Percentiles rank a stretch among this genome's conserved stretches.
phyloP scores from a whole-genome alignment of 2,113 vertebrate species.

The pig (Sus scrofa) region T2T-Sscrofa CM000826.6:146530501-146531000 shows the following conservation, averaged over 20 bases:
- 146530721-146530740: not conserved
- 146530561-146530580: not conserved
- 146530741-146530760: accelerated
- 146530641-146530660: not conserved
- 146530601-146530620: no score
- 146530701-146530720: not conserved
- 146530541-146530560: not conserved
- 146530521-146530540: not conserved
- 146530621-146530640: not conserved
- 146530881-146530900: not conserved
- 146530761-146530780: not conserved
- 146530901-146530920: constrained; percentile 20
- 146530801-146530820: not conserved
- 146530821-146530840: not conserved
- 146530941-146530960: not conserved
- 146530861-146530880: not conserved
- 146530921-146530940: not conserved
- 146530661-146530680: not conserved
- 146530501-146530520: not conserved
- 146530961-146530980: not conserved
- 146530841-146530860: not conserved
- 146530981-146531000: not conserved
- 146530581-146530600: not conserved
- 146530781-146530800: not conserved
- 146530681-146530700: not conserved